Conservation (phyloP, 2,888 invertebrate species). For the Chloroclysta siterata region DNA sequence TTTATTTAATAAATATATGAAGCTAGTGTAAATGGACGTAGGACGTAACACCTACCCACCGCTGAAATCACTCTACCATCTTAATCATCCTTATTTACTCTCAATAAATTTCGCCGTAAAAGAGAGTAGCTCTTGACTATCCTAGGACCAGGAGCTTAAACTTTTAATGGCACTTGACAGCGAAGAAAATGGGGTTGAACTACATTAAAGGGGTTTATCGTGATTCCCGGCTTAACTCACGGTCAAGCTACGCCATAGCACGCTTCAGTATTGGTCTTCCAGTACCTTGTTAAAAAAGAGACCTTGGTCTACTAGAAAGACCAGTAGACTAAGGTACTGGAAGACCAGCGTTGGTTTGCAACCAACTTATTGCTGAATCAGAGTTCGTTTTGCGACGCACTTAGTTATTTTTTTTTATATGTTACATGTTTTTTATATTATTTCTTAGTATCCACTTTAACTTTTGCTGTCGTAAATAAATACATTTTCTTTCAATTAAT, state of each 20-base stretch:
- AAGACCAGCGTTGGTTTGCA: no score
- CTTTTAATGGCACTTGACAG: conserved; percentile 73
- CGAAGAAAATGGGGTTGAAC: conserved; percentile 63
- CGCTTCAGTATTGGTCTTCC: conserved; percentile 2
- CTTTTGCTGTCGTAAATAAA: no score
- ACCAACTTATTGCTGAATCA: no score
- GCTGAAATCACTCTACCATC: conserved; percentile 13
- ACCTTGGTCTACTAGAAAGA: no score
- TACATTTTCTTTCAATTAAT: no score
- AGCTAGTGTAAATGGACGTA: neutral
- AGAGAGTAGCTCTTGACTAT: conserved; percentile 47
- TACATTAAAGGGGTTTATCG: conserved; percentile 65
- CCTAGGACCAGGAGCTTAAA: conserved; percentile 59
- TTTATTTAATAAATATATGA: no score
- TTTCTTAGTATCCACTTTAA: no score
- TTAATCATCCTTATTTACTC: conserved; percentile 54
- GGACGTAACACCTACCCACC: conserved; percentile 6
- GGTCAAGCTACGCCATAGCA: conserved; percentile 9
- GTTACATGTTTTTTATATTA: no score
- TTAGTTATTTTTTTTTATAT: no score
- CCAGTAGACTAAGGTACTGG: no score
- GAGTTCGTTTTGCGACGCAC: no score
- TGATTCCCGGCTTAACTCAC: conserved; percentile 51
- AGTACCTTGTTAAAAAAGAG: no score
- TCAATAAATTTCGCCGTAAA: conserved; percentile 57